Conservation (phyloP, 1,140 invertebrate genomes). For the Parapsyche elsis region DNA sequence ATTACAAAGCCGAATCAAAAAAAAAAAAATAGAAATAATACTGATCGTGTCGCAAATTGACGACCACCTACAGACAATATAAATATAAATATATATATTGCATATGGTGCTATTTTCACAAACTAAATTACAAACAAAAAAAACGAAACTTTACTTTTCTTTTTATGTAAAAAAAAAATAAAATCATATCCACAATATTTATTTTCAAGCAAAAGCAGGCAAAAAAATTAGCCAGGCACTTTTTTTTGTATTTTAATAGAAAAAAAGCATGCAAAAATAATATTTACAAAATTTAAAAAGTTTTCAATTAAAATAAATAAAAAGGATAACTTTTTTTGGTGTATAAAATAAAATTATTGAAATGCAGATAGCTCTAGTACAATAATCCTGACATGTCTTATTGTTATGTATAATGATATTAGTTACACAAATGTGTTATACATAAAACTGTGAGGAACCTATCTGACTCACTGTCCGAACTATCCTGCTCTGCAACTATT, state of each 20-base stretch:
- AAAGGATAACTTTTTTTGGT: not conserved
- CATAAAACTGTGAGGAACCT: slow-evolving; percentile 51
- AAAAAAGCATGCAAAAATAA: slow-evolving; percentile 49
- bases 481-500: slow-evolving; percentile 53
- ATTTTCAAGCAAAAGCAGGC: slow-evolving; percentile 65
- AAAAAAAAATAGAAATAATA: not conserved
- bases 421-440: slow-evolving; percentile 38
- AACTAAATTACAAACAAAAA: slow-evolving; percentile 1
- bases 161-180: too few relatives aligned
- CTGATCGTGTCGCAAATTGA: not conserved
- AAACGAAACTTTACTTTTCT: not conserved
- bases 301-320: not conserved
- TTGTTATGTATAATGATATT: slow-evolving; percentile 43
- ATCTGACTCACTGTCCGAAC: slow-evolving; percentile 56
- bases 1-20: not conserved
- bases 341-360: slow-evolving; percentile 30
- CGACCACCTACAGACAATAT: slow-evolving; percentile 14
- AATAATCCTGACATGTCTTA: slow-evolving; percentile 40
- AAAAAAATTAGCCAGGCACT: slow-evolving; percentile 68
- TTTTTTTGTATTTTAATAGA: slow-evolving; percentile 35
- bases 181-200: slow-evolving; percentile 21
- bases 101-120: slow-evolving; percentile 24
- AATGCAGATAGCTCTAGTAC: slow-evolving; percentile 35
- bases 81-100: slow-evolving; percentile 4
- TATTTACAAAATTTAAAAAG: slow-evolving; percentile 24